These are phyloP conservation scores for Dicyrtomina minuta DNA, from an alignment of 2,888 invertebrate species.

Conservation along the genomic window DNA sequence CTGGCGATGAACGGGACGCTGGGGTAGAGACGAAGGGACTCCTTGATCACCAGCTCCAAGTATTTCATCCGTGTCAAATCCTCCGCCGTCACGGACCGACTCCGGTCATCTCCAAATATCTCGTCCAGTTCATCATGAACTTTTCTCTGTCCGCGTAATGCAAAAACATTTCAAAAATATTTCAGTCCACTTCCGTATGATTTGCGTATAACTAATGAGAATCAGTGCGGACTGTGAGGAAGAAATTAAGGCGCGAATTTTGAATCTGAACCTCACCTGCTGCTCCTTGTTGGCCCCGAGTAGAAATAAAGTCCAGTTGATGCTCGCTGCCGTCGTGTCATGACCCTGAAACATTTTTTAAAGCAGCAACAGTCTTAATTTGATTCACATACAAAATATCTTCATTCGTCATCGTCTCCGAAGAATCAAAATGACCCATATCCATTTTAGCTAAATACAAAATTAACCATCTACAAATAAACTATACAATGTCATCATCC, in stretches of 20 bases:
- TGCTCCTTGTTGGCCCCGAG: constrained; percentile 14
- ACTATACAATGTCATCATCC: no score
- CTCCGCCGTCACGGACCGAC: constrained; percentile 45
- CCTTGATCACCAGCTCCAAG: constrained; percentile 57
- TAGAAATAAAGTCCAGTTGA: constrained; percentile 42
- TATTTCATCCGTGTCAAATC: constrained; percentile 57
- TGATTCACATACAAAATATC: no score
- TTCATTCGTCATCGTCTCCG: no score
- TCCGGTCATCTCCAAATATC: constrained; percentile 53
- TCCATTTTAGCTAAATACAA: no score
- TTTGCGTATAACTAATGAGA: no score
- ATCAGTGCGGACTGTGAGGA: no score
- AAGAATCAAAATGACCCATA: no score
- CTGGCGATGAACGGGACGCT: constrained; percentile 57
- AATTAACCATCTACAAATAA: no score
- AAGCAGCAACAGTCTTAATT: not conserved
- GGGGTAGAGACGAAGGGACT: constrained; percentile 57
- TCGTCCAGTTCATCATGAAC: constrained; percentile 59
- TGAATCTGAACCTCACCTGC: no score
- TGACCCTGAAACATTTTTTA: constrained; percentile 47
- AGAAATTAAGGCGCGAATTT: no score
- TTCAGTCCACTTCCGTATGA: no score
- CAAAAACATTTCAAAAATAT: constrained; percentile 1
- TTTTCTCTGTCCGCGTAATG: constrained; percentile 54
- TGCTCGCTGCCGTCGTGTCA: constrained; percentile 43